A percentile compares a stretch with the other conserved stretches of the same genome.
Conservation (phyloP, 2,888 invertebrate species). For the Nemotelus nigrinus region DNA sequence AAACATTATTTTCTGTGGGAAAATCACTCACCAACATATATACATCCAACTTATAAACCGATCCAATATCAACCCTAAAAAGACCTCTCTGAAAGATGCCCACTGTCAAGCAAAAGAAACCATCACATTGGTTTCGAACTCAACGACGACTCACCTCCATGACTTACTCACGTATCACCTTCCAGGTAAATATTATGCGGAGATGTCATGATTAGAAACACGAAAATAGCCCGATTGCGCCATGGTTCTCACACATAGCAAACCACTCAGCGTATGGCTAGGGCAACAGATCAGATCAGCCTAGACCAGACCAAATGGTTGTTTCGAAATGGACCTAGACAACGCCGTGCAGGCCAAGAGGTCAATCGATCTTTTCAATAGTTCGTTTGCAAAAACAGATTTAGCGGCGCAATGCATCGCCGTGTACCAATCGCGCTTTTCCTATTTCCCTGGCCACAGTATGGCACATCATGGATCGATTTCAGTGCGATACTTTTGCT, state of each 20-base stretch:
- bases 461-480: background rate
- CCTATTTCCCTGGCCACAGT: no score
- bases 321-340: conserved; percentile 37
- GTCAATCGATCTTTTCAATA: conserved; percentile 48
- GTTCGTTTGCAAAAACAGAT: background rate
- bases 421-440: no score
- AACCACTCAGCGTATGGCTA: background rate
- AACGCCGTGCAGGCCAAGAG: conserved; percentile 48
- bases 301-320: background rate
- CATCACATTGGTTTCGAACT: background rate
- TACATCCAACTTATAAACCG: no score
- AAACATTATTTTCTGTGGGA: no score
- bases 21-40: no score
- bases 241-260: conserved; percentile 47
- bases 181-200: conserved; percentile 19
- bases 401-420: no score
- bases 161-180: conserved; percentile 47
- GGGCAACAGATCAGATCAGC: background rate
- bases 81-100: no score
- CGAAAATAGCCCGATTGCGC: conserved; percentile 18
- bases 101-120: background rate
- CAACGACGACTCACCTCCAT: conserved; percentile 14
- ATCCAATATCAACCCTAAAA: no score
- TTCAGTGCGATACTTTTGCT: background rate
- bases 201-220: conserved; percentile 21